Evolutionary conservation across 2,888 invertebrate species (phyloP).

Genomic region (Opisthograptis luteolata): DNA sequence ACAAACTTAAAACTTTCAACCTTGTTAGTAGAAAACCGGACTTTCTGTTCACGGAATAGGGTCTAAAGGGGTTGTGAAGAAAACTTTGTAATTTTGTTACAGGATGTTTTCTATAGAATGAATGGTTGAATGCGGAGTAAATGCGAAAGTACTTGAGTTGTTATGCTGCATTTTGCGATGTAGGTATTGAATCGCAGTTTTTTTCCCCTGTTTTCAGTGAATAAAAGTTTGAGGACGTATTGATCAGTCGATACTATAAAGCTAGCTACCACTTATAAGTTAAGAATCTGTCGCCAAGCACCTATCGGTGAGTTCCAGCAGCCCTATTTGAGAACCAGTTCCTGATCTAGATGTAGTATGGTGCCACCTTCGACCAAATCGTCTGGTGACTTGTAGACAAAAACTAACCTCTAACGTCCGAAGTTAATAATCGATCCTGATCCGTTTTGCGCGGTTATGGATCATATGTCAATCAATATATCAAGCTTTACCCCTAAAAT

Average conservation of each 20-base stretch:
- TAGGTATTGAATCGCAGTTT: slow-evolving; percentile 5
- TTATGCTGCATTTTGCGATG: slow-evolving; percentile 22
- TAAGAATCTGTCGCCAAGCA: no score
- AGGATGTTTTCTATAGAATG: slow-evolving; percentile 29
- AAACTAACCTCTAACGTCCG: no score
- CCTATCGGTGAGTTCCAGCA: no score
- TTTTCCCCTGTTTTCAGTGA: slow-evolving; percentile 8
- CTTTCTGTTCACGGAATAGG: slow-evolving; percentile 8
- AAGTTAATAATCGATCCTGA: no score
- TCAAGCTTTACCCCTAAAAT: no score
- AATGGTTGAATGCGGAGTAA: slow-evolving; percentile 25
- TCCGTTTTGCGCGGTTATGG: no score
- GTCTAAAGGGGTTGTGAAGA: slow-evolving; percentile 1
- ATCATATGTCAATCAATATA: no score
- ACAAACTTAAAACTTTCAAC: slow-evolving; percentile 23
- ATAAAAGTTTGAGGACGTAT: not conserved
- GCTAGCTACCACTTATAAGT: no score
- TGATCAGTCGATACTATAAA: not conserved
- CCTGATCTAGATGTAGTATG: no score
- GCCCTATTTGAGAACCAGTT: no score
- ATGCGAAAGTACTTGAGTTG: slow-evolving; percentile 26
- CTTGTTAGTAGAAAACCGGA: slow-evolving; percentile 14
- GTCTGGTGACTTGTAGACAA: no score
- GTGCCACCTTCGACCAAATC: no score
- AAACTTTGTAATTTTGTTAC: slow-evolving; percentile 27